Evolutionary conservation across 30 jellyfish, hydroid and myxozoan genomes (phyloP).

Genomic region (Hydractinia echinata): DNA sequence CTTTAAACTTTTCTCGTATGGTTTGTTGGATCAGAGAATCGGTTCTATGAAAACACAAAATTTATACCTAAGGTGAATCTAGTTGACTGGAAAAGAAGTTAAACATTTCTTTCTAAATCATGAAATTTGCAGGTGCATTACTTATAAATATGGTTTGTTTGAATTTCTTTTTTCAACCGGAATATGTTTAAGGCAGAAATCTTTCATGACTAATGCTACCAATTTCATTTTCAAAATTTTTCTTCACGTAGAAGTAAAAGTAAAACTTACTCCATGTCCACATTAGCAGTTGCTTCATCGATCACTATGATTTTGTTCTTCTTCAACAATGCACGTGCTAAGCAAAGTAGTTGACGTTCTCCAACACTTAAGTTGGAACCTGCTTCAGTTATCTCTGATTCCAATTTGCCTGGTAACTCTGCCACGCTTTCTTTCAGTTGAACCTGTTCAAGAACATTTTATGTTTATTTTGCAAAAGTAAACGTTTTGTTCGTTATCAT

Average conservation of each 20-base stretch:
- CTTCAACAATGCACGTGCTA: conserved; percentile 72
- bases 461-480: not conserved
- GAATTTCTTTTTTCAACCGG: too few relatives aligned
- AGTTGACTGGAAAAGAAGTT: not conserved
- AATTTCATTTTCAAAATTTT: too few relatives aligned
- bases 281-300: conserved; percentile 86
- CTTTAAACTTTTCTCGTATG: conserved; percentile 68
- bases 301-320: conserved; percentile 56
- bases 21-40: conserved; percentile 75
- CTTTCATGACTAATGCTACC: too few relatives aligned
- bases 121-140: not conserved
- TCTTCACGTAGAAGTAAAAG: too few relatives aligned
- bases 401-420: conserved; percentile 36
- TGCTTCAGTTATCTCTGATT: conserved; percentile 51
- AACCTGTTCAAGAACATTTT: conserved; percentile 34
- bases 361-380: conserved; percentile 87
- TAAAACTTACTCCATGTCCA: conserved; percentile 59
- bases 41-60: conserved; percentile 35
- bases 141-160: too few relatives aligned
- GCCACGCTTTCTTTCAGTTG: conserved; percentile 57
- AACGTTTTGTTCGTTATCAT: not conserved
- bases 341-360: conserved; percentile 66
- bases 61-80: not conserved
- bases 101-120: too few relatives aligned
- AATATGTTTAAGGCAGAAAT: too few relatives aligned